Evolutionary conservation across 2,113 vertebrate species (phyloP), one percentile per base, ranked within the genome.

Genomic region (Erinaceus europaeus): DNA sequence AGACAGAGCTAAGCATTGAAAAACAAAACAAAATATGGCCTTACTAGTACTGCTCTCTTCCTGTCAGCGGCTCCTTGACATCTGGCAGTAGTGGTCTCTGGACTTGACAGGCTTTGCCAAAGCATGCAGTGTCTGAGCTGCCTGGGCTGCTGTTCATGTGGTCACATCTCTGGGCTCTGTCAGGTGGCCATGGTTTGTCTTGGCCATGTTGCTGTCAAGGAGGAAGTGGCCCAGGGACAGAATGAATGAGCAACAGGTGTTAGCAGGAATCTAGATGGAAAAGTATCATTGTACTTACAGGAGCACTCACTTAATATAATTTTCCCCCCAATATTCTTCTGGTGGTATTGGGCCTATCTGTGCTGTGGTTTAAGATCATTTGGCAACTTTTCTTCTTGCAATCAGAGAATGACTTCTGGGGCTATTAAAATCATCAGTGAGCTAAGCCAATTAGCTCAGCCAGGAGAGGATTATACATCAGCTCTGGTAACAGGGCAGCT

Each of bases 341-440:
- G 18, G 85, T 36, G 72, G 36, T 62, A 3, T 52, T 79, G 57
- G 78, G 75, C 90, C 75, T 23, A 9, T 34, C 74, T 52, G 76
- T 86, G 46, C 90, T 91, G 27, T 36, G 84, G 88, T 94, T 95
- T 86, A 52, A 96, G 90, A 94, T 95, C 40, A 90, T 86, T 72
- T 92, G 78, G 7, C 14, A 29, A 50, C 91, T 95, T 69, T 91
- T 5, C 42, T 73, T 80, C 93, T 92, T 40, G 40, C 89, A 95
- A 94, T 94, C 91, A 90, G 85, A 95, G 82, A 90, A 89, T 20
- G 23, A 94, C 67, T 89, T 95, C 78, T 95, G 85, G 93, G 81
- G 82, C 69, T 91, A 32, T 93, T n/a, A 95, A 96, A 95, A 94
- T 90, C 69, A 74, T 61, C 86, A 61, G 40, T 27, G 71, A 94